Percentiles rank a stretch among this genome's conserved stretches.
Evolutionary conservation across 2,797 vertebrate species (phyloP).

Genomic region (Sitta carolinensis): DNA sequence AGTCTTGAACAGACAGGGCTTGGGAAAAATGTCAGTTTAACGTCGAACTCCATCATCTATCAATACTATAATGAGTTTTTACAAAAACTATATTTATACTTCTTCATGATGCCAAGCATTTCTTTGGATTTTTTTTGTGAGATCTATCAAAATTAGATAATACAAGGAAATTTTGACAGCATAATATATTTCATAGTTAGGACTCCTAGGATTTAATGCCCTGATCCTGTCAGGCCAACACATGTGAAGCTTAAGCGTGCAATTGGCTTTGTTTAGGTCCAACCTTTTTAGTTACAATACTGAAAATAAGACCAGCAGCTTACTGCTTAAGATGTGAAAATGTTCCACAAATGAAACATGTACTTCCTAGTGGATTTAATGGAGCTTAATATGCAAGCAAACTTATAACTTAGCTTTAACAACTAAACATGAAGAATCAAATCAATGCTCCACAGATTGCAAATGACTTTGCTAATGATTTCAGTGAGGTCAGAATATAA

Average conservation of each 20-base stretch:
- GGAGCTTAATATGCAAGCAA: background rate
- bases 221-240: background rate
- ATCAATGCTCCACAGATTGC: background rate
- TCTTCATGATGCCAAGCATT: background rate
- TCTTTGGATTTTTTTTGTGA: background rate
- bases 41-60: background rate
- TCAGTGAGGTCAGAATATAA: background rate
- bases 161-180: background rate
- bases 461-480: background rate
- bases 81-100: background rate
- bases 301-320: background rate
- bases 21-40: background rate
- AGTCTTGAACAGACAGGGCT: background rate
- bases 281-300: background rate
- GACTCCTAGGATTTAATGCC: background rate
- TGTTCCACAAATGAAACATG: background rate
- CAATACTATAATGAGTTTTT: background rate
- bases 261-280: background rate
- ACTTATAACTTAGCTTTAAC: background rate
- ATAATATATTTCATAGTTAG: background rate
- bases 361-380: background rate
- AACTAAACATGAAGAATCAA: background rate
- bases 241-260: background rate
- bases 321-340: background rate
- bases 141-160: constrained; percentile 8